These are phyloP conservation scores for Oceanodroma leucorhoa DNA, from an alignment of 2,797 vertebrate genomes.

Conservation along the genomic window DNA sequence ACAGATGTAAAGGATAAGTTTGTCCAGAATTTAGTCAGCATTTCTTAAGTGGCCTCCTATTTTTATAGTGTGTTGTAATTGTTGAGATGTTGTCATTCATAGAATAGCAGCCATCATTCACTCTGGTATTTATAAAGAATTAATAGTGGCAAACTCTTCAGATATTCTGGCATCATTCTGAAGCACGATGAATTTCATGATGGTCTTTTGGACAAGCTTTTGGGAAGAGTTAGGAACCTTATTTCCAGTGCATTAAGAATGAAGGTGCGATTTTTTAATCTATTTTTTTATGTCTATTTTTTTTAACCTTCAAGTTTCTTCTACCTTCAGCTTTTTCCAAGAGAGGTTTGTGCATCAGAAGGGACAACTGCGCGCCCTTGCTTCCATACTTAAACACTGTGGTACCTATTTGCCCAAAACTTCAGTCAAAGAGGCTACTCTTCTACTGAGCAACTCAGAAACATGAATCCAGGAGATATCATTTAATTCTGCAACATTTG, in stretches of 20 bases:
- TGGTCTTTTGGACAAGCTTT: background rate
- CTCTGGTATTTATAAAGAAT: background rate
- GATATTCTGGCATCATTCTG: background rate
- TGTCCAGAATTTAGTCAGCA: background rate
- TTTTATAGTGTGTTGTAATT: fast-evolving
- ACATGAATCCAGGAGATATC: background rate
- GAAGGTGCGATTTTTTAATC: background rate
- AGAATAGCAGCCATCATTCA: background rate
- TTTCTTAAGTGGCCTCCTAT: background rate
- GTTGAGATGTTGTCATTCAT: background rate
- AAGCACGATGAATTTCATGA: background rate
- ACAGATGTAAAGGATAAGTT: background rate
- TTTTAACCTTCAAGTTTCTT: background rate
- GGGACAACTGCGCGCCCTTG: fast-evolving
- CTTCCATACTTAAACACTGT: background rate
- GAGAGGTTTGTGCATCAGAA: background rate
- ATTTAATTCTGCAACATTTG: background rate
- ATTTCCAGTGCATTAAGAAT: background rate
- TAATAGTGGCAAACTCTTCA: background rate
- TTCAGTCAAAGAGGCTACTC: background rate
- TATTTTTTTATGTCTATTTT: too few species aligned
- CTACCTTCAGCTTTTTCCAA: background rate
- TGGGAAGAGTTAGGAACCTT: background rate
- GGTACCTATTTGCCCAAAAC: background rate
- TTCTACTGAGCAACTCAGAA: background rate